Conservation (phyloP, 2,797 vertebrate species). For the Aulostomus chinensis region DNA sequence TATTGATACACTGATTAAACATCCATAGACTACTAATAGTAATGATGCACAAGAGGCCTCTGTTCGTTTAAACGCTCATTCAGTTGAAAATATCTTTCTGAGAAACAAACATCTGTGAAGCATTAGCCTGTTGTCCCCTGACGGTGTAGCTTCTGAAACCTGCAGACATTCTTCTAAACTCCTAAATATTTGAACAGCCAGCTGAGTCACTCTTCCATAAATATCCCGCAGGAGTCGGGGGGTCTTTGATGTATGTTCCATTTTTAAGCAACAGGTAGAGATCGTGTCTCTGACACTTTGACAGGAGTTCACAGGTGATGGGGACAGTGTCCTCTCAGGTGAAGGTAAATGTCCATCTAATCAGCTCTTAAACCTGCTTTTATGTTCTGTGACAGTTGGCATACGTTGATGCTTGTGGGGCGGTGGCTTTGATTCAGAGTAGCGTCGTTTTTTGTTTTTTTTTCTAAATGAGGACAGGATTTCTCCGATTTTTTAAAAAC, state of each 20-base stretch:
- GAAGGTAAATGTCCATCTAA: too few relatives aligned
- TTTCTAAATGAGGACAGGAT: too few relatives aligned
- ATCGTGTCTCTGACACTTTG: conserved; percentile 25
- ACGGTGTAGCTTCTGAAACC: conserved; percentile 58
- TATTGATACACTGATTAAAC: too few relatives aligned
- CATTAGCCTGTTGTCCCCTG: conserved; percentile 55
- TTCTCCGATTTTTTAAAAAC: too few relatives aligned
- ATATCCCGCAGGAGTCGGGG: conserved; percentile 43
- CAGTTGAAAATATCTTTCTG: conserved; percentile 45
- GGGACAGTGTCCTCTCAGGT: too few relatives aligned
- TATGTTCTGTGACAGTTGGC: too few relatives aligned
- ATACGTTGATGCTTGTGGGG: too few relatives aligned
- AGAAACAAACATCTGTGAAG: conserved; percentile 59
- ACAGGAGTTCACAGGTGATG: not conserved
- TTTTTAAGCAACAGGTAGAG: conserved; percentile 41
- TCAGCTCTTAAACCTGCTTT: too few relatives aligned
- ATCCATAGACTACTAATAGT: too few relatives aligned
- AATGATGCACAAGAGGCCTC: too few relatives aligned
- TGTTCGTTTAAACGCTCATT: conserved; percentile 29
- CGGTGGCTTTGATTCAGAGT: too few relatives aligned
- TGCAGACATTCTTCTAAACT: conserved; percentile 64
- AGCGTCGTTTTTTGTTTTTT: too few relatives aligned
- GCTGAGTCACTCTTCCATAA: conserved; percentile 66
- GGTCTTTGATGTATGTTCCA: conserved; percentile 33
- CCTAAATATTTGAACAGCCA: conserved; percentile 69